phyloP scores from a whole-genome alignment of 2,113 vertebrate genomes.

The Plestiodon gilberti region DNA sequence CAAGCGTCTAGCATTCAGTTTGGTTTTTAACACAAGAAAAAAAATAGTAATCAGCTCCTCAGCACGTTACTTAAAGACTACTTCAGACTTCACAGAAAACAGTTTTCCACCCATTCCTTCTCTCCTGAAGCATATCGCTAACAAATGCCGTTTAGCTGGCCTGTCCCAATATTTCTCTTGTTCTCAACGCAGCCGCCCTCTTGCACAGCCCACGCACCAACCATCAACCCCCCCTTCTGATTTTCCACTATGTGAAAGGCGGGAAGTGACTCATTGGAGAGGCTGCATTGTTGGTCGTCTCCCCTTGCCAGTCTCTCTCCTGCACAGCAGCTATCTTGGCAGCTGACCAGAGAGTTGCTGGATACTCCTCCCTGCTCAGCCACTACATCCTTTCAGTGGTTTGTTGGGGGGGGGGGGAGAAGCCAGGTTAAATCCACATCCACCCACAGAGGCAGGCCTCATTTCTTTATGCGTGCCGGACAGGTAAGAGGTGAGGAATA shows the following conservation, averaged over 20 bases:
- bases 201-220: no score
- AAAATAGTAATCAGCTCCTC: no score
- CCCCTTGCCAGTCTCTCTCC: not conserved
- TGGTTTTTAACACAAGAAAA: no score
- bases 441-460: no score
- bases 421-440: not conserved
- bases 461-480: no score
- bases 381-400: not conserved
- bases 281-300: not conserved
- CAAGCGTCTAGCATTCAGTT: no score
- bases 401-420: not conserved
- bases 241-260: conserved; percentile 16
- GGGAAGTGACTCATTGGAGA: conserved; percentile 12
- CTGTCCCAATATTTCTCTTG: not conserved
- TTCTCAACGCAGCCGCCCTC: not conserved
- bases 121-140: not conserved
- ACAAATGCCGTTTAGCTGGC: not conserved
- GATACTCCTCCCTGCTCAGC: not conserved
- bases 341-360: not conserved
- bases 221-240: no score
- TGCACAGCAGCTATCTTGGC: not conserved
- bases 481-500: no score
- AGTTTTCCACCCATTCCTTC: not conserved
- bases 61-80: no score
- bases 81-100: not conserved